Evolutionary conservation across 2,113 vertebrate species (phyloP), one percentile per base, ranked within the genome.

Genomic region (Cyanoderma ruficeps): DNA sequence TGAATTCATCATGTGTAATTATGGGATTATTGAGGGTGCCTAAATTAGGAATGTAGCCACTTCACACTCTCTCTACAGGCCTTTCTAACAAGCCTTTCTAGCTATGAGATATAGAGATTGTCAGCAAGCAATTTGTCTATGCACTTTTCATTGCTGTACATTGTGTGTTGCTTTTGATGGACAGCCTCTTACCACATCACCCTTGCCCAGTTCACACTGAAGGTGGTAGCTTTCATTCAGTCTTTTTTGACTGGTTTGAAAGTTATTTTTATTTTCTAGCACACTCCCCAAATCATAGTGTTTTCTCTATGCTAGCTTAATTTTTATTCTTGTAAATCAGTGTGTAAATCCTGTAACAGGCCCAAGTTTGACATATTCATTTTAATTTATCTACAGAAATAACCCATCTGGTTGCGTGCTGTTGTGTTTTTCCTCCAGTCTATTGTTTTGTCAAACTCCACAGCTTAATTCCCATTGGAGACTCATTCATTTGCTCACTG

Each of bases 1-100:
- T 93, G 83, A 74, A 90, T 97, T 90, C 15, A 65, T 93, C 46
- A 89, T 39, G 71, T 90, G 50, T 77, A 83, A 93, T 94, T 92
- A 89, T 37, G 68, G 83, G 76, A 78, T 89, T 90, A 81, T 55
- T 18, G 5, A 86, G 64, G 55, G 79, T 67, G 47, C 64, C 75
- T 89, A 59, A 81, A 93, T 94, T 90, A 93, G 50, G 80, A 89
- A 65, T 31, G 42, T 31, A 77, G 55, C 71, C 56, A 70, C 63
- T 90, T 90, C 53, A 55, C 10, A 18, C 39, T 93, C 79, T 81
- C 33, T 77, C 71, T 55, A 0, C 24, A 47, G 71, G 68, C 83
- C 64, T 83, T 89, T 69, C 59, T 74, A 20, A 47, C n/a, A n/a
- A n/a, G 68, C 83, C 64, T 83, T 89, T 69, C 59, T 74, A 20